Conservation (phyloP, 2,113 vertebrate species). For the Gymnorhina tibicen region DNA sequence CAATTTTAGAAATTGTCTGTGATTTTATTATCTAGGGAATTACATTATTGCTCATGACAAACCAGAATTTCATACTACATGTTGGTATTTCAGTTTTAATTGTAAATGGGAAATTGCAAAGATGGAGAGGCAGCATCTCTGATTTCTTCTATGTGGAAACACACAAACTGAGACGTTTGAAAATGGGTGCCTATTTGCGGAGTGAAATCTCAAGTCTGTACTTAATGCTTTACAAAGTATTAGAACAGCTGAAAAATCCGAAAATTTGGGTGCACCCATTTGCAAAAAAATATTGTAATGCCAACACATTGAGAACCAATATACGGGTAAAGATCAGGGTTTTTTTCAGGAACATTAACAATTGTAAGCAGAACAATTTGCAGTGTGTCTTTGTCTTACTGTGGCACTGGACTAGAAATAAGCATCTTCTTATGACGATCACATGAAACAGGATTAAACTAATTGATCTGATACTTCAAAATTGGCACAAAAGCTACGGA, state of each 20-base stretch:
- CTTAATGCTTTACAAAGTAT: neutral
- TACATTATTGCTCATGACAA: neutral
- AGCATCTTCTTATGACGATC: neutral
- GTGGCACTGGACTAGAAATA: neutral
- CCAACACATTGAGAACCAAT: neutral
- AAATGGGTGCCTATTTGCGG: neutral
- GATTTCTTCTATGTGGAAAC: neutral
- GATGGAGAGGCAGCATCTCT: neutral
- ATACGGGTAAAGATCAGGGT: neutral
- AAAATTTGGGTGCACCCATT: neutral
- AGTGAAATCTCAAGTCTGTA: neutral
- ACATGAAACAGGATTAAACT: neutral
- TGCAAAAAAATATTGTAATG: neutral
- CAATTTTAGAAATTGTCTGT: neutral
- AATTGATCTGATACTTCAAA: slow-evolving; percentile 8
- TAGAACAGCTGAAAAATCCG: neutral
- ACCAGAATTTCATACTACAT: neutral
- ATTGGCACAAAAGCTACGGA: neutral
- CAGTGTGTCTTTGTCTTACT: neutral
- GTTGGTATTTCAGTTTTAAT: neutral
- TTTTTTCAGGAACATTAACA: neutral
- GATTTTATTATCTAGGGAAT: neutral
- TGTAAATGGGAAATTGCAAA: neutral
- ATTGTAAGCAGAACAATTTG: neutral
- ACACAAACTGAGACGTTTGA: neutral